phyloP scores from a whole-genome alignment of 2,797 vertebrate species.

The Martes flavigula region DNA sequence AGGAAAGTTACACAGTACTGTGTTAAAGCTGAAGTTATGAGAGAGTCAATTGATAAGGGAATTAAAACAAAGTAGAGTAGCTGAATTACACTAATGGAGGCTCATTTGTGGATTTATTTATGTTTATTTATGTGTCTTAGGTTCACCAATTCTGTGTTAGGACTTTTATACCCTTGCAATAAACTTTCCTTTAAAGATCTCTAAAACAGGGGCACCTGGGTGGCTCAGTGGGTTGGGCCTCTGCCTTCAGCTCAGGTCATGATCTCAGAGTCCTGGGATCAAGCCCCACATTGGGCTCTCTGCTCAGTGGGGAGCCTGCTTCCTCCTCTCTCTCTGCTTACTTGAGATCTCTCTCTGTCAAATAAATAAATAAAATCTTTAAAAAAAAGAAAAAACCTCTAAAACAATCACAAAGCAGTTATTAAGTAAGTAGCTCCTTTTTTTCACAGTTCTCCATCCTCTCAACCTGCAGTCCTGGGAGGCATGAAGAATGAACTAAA shows the following conservation, averaged over 20 bases:
- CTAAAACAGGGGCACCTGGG: not conserved
- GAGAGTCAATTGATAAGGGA: not conserved
- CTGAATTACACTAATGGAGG: not conserved
- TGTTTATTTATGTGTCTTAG: not conserved
- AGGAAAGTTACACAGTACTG: not conserved
- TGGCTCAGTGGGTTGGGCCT: too few species aligned
- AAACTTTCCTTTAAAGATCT: not conserved
- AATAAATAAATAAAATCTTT: too few species aligned
- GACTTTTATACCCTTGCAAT: not conserved
- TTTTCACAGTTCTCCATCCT: not conserved
- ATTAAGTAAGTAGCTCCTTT: not conserved
- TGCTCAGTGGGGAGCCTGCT: too few species aligned
- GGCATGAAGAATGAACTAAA: not conserved
- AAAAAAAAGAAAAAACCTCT: not conserved
- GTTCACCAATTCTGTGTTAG: not conserved
- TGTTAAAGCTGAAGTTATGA: conserved; percentile 21
- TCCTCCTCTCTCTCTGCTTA: too few species aligned
- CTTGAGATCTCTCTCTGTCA: too few species aligned
- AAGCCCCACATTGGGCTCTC: too few species aligned
- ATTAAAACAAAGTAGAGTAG: not conserved
- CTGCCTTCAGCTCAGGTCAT: too few species aligned
- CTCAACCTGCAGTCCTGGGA: not conserved
- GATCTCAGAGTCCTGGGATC: too few species aligned
- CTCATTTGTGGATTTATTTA: not conserved
- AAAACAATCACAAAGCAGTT: not conserved